Evolutionary conservation across 2,888 invertebrate species (phyloP).

Genomic region (Anarsia innoxiella): DNA sequence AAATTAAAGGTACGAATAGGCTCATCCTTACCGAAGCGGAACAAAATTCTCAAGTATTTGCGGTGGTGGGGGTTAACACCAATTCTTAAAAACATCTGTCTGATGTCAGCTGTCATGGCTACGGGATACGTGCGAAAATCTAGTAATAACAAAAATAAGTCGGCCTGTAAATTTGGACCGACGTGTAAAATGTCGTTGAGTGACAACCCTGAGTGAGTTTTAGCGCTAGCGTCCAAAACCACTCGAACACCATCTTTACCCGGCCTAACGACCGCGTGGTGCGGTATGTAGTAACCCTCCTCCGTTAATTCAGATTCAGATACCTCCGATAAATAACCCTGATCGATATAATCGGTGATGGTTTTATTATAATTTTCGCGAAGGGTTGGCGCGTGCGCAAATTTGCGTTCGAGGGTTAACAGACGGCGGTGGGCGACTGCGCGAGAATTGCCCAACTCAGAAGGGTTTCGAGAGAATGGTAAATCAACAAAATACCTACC

Average conservation of each 20-base stretch:
- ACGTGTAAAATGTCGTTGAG: slow-evolving; percentile 16
- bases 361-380: slow-evolving; percentile 8
- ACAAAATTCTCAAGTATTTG: slow-evolving; percentile 11
- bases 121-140: slow-evolving; percentile 16
- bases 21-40: slow-evolving; percentile 5
- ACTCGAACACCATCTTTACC: slow-evolving; percentile 9
- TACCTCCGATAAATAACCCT: slow-evolving; percentile 8
- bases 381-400: slow-evolving; percentile 1
- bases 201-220: slow-evolving; percentile 12
- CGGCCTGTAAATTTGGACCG: slow-evolving; percentile 17
- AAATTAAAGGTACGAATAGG: slow-evolving; percentile 8
- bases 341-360: slow-evolving; percentile 10
- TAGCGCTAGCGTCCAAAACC: slow-evolving; percentile 15
- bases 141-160: slow-evolving; percentile 15
- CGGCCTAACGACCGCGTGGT: slow-evolving; percentile 11
- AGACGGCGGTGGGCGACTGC: slow-evolving; percentile 9
- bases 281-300: slow-evolving; percentile 13
- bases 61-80: slow-evolving; percentile 1
- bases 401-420: slow-evolving; percentile 7
- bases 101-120: slow-evolving; percentile 16
- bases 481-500: slow-evolving; percentile 6
- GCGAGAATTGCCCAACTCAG: slow-evolving; percentile 11
- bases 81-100: slow-evolving; percentile 17
- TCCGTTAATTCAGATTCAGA: not conserved
- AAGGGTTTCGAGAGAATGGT: slow-evolving; percentile 8